These are phyloP conservation scores for Zaprionus davidi DNA, from an alignment of 1,140 invertebrate species.

Conservation along the genomic window DNA sequence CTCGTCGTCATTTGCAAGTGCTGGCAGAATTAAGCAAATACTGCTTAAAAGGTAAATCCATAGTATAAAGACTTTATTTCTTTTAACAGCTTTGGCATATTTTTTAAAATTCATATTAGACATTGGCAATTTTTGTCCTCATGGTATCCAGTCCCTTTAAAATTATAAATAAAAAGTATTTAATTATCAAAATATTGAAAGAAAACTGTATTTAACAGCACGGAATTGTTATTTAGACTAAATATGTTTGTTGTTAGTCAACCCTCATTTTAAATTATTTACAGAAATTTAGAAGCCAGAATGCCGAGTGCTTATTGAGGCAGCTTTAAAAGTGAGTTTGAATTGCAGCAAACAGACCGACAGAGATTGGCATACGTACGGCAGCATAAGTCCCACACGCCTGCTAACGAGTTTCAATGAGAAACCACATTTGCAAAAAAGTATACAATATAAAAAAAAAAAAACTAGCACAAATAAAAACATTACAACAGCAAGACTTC, in stretches of 20 bases:
- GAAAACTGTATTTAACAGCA: background rate
- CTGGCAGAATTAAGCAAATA: slow-evolving; percentile 49
- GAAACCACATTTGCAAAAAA: background rate
- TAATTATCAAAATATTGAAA: background rate
- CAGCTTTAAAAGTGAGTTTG: background rate
- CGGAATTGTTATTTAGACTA: background rate
- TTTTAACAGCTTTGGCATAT: slow-evolving; percentile 69
- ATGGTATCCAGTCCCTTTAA: slow-evolving; percentile 69
- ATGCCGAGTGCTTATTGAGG: background rate
- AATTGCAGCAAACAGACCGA: background rate
- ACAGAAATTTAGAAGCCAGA: background rate
- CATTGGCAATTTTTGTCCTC: slow-evolving; percentile 64
- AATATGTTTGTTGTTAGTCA: background rate
- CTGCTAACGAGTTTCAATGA: background rate
- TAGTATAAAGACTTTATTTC: slow-evolving; percentile 57
- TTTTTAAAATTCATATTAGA: slow-evolving; percentile 79
- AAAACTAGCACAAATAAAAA: background rate
- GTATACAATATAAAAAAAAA: background rate
- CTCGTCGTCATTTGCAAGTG: slow-evolving; percentile 49
- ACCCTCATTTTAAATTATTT: background rate
- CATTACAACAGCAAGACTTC: background rate
- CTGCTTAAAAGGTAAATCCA: slow-evolving; percentile 61
- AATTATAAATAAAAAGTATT: background rate
- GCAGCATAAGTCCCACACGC: background rate
- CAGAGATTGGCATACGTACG: background rate